These are phyloP conservation scores for Nylanderia fulva DNA, from an alignment of 1,140 invertebrate species.

Conservation along the genomic window DNA sequence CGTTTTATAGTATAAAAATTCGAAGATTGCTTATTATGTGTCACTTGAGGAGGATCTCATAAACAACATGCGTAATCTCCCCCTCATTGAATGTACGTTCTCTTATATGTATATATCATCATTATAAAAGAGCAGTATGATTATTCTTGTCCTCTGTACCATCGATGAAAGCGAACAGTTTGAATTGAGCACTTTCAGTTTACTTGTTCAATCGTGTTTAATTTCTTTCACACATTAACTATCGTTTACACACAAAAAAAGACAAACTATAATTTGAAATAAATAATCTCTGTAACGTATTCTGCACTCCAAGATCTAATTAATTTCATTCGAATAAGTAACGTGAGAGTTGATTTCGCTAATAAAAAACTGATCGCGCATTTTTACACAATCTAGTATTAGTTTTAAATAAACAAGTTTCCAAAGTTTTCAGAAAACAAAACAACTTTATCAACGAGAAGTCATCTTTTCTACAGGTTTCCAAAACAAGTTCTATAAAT, in stretches of 20 bases:
- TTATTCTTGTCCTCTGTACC: not conserved
- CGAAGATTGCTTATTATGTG: not conserved
- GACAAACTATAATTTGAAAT: not conserved
- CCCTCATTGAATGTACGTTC: not conserved
- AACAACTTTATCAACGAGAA: not conserved
- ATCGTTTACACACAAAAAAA: not conserved
- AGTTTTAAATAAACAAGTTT: not conserved
- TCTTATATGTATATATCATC: not conserved
- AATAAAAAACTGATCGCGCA: not conserved
- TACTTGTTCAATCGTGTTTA: not conserved
- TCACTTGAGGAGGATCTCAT: not conserved
- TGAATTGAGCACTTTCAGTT: conserved; percentile 4
- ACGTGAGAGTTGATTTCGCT: not conserved
- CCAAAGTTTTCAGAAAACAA: conserved; percentile 1
- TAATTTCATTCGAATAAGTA: not conserved
- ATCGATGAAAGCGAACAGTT: not conserved
- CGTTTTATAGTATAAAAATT: not conserved
- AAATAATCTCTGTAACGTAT: not conserved
- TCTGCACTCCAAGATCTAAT: not conserved
- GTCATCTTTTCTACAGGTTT: no score
- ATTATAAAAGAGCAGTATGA: not conserved
- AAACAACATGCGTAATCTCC: conserved; percentile 32
- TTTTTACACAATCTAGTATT: not conserved
- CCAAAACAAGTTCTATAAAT: not conserved
- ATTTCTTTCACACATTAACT: not conserved